Evolutionary conservation across 2,888 invertebrate genomes (phyloP), one percentile per base, ranked within the genome.

Genomic region (Hanleya hanleyi): DNA sequence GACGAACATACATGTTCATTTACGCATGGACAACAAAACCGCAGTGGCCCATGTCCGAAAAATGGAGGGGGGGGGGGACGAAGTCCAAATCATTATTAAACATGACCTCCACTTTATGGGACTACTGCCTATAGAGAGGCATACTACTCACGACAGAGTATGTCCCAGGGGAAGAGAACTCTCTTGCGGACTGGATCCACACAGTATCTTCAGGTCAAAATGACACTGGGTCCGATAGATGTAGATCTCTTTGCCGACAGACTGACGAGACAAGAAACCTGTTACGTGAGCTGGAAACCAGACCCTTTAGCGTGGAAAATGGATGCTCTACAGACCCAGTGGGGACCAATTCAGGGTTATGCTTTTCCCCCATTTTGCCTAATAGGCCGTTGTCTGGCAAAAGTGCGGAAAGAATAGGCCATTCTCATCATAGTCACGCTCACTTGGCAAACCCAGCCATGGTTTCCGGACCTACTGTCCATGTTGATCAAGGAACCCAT

Each of bases 371-470:
- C 69, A 1, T 65, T 73, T 22, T 73, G 51, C 15, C 26, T 68
- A 18, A 49, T 68, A 47, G 51, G 29, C 15, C n/a, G 68, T n/a
- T 67, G 47, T 12, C 32, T 67, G 22, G 47, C 47, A 22, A 67
- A 67, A 29, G 32, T 67, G 15, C 7, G 67, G 64, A 62, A 73
- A 15, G 73, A 65, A 62, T 51, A 36, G 50, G 47, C 64, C n/a
- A 22, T 26, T 1, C 7, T 73, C 1, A 35, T 38, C 1, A 15
- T 73, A 22, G 36, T 73, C 32, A 49, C 73, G 0, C 73, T 69
- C 15, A 50, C 50, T 2, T 73, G 73, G 73, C 69, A 47, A 36
- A 50, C 49, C 22, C 73, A 73, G 57, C 37, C 49, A 0, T 73
- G 73, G 73, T 73, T 38, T 29, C 73, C 69, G 29, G 41, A 47